Conservation (phyloP, 2,797 vertebrate species). For the Pangasius mekongensis region DNA sequence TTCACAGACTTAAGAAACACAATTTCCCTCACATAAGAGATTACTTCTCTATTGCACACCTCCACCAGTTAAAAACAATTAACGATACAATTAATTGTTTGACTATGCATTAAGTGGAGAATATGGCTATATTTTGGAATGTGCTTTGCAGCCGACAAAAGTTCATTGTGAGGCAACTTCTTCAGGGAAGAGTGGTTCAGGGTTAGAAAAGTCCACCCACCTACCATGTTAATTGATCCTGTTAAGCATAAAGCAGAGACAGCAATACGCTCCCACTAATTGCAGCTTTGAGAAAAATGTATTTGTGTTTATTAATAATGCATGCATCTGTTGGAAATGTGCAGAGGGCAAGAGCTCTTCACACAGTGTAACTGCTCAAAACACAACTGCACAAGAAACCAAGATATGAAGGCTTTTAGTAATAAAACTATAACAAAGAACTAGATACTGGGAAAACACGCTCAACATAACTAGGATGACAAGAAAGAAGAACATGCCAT, state of each 20-base stretch:
- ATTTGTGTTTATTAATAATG: conserved; percentile 35
- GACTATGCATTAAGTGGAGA: conserved; percentile 24
- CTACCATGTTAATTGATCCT: conserved; percentile 29
- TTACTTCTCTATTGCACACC: neutral
- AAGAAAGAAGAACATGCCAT: neutral
- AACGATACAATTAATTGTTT: neutral
- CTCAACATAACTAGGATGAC: neutral
- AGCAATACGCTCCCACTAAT: conserved; percentile 21
- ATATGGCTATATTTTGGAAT: neutral
- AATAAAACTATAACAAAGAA: neutral
- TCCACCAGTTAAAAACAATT: neutral
- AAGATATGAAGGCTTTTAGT: neutral
- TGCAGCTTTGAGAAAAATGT: conserved; percentile 21
- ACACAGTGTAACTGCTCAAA: neutral
- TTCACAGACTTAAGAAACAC: conserved; percentile 26
- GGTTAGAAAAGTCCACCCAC: conserved; percentile 34
- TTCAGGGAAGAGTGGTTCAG: conserved; percentile 24
- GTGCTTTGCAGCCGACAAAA: neutral
- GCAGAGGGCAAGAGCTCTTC: neutral
- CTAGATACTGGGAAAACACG: neutral
- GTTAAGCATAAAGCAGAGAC: conserved; percentile 28
- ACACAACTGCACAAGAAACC: neutral
- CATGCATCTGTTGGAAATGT: conserved; percentile 25
- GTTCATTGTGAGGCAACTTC: neutral
- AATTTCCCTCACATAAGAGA: conserved; percentile 19